A percentile compares a stretch with the other conserved stretches of the same genome.
phyloP scores from a whole-genome alignment of 2,797 vertebrate genomes.

The Champsocephalus gunnari region DNA sequence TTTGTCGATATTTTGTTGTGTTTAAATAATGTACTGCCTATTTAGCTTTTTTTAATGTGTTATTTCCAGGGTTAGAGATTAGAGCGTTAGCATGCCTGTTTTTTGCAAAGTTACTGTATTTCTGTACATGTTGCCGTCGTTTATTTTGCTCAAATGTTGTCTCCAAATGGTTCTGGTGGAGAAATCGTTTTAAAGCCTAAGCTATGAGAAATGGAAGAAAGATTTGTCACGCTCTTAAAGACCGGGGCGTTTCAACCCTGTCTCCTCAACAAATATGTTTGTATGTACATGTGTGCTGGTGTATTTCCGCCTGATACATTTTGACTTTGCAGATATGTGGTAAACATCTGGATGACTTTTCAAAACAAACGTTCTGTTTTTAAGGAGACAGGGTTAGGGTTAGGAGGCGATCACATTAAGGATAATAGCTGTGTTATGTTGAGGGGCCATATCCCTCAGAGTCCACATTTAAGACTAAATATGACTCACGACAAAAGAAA shows the following conservation, averaged over 20 bases:
- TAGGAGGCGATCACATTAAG: background rate
- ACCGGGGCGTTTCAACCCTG: slow-evolving; percentile 18
- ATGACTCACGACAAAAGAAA: background rate
- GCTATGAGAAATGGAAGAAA: slow-evolving; percentile 46
- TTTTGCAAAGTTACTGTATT: slow-evolving; percentile 82
- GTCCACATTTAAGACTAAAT: background rate
- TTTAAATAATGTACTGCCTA: slow-evolving; percentile 89
- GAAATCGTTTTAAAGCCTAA: slow-evolving; percentile 36
- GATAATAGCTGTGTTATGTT: slow-evolving; percentile 13
- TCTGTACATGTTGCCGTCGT: slow-evolving; percentile 72
- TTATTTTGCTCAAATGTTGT: slow-evolving; percentile 55
- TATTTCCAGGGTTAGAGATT: slow-evolving; percentile 73
- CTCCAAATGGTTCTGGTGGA: slow-evolving; percentile 55
- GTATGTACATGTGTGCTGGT: slow-evolving; percentile 2
- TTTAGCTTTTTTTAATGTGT: slow-evolving; percentile 78
- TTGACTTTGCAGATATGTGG: background rate
- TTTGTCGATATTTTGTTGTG: slow-evolving; percentile 80
- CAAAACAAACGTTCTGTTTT: background rate
- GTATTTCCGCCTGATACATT: slow-evolving; percentile 4
- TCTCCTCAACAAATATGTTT: slow-evolving; percentile 18
- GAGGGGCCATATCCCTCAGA: slow-evolving; percentile 3
- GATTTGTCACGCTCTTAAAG: slow-evolving; percentile 19
- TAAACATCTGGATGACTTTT: background rate
- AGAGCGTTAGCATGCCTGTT: slow-evolving; percentile 87
- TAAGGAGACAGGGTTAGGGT: slow-evolving; percentile 16